Evolutionary conservation across 1,140 invertebrate species (phyloP).

Genomic region (Asbolus verrucosus): DNA sequence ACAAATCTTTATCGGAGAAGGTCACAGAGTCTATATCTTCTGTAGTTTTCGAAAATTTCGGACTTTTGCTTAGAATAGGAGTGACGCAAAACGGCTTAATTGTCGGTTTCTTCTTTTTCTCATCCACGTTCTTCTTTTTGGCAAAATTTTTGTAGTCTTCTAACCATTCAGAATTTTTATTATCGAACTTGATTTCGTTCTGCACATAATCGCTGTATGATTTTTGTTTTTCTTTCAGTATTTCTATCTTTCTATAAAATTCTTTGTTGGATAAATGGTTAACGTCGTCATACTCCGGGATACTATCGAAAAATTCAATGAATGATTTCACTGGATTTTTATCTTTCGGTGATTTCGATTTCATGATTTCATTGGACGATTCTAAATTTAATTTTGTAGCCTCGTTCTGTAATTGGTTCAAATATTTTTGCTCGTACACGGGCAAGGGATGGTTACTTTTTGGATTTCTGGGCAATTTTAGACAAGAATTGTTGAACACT

Average conservation of each 20-base stretch:
- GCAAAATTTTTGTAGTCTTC: constrained; percentile 60
- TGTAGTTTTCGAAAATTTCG: constrained; percentile 41
- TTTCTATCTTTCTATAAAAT: constrained; percentile 74
- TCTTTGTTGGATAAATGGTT: constrained; percentile 76
- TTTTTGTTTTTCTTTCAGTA: constrained; percentile 74
- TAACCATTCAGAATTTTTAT: constrained; percentile 59
- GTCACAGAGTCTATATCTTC: constrained; percentile 56
- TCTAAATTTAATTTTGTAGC: constrained; percentile 55
- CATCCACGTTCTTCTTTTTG: constrained; percentile 39
- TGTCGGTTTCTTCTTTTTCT: constrained; percentile 46
- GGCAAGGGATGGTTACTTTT: constrained; percentile 74
- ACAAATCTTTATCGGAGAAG: constrained; percentile 57
- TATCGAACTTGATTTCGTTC: constrained; percentile 66
- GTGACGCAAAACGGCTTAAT: constrained; percentile 56
- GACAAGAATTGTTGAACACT: constrained; percentile 73
- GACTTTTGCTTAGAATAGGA: constrained; percentile 51
- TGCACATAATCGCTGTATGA: constrained; percentile 69
- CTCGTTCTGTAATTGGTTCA: constrained; percentile 62
- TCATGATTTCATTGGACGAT: constrained; percentile 52
- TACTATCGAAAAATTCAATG: constrained; percentile 75
- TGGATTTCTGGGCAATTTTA: constrained; percentile 75
- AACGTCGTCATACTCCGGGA: constrained; percentile 77
- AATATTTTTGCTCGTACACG: constrained; percentile 71
- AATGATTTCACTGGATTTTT: constrained; percentile 67
- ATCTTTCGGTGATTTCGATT: constrained; percentile 54